These are phyloP conservation scores for Xenentodon cancila DNA, from an alignment of 2,797 vertebrate species.

Conservation along the genomic window DNA sequence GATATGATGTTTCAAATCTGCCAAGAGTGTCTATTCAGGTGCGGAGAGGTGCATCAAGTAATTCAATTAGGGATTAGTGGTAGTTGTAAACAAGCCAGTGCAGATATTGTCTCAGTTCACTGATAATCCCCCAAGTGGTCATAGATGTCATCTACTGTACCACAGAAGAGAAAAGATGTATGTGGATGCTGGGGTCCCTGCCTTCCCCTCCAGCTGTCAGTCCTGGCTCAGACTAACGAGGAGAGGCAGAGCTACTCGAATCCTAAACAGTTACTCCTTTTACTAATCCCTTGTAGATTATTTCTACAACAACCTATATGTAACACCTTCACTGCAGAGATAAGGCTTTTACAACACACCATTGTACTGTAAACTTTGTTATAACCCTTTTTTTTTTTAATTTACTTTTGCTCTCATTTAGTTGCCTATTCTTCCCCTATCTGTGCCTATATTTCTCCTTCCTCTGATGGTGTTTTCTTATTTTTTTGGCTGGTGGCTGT, in stretches of 20 bases:
- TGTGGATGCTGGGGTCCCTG: conserved; percentile 30
- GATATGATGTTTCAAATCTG: conserved; percentile 35
- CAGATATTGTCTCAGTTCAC: conserved; percentile 34
- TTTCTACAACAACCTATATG: background rate
- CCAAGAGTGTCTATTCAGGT: conserved; percentile 28
- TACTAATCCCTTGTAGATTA: conserved; percentile 56
- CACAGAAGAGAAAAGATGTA: conserved; percentile 38
- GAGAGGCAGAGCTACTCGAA: conserved; percentile 71
- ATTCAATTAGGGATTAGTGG: conserved; percentile 43
- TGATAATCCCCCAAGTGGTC: conserved; percentile 32
- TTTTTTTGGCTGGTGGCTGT: too few species aligned
- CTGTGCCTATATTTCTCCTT: conserved; percentile 18
- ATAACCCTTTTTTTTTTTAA: conserved; percentile 5
- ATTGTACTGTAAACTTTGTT: conserved; percentile 9
- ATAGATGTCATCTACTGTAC: conserved; percentile 51
- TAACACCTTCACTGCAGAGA: conserved; percentile 4
- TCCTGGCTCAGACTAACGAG: conserved; percentile 48
- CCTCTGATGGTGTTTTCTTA: conserved; percentile 46
- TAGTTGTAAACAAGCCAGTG: conserved; percentile 47
- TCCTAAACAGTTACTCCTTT: conserved; percentile 60
- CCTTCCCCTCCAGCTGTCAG: conserved; percentile 54
- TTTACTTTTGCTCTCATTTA: too few species aligned
- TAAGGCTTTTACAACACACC: conserved; percentile 8
- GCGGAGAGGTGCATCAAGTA: conserved; percentile 21
- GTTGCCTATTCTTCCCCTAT: conserved; percentile 5